A percentile compares a stretch with the other conserved stretches of the same genome.
Evolutionary conservation across 1,140 invertebrate species (phyloP).

Genomic region (Ceratitis capitata): DNA sequence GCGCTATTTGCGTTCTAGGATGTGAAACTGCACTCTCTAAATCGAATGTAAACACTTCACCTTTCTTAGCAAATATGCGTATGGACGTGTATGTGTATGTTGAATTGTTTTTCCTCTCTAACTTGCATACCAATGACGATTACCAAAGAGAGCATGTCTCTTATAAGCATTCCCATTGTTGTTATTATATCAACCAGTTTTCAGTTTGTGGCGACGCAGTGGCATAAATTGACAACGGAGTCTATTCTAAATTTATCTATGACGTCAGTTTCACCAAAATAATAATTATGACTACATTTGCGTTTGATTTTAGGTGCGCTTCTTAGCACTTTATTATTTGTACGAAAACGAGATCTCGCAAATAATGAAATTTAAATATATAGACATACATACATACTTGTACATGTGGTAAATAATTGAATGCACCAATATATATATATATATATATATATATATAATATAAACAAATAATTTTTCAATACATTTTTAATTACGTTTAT

Average conservation of each 20-base stretch:
- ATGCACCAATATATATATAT: neutral
- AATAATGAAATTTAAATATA: neutral
- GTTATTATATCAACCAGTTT: neutral
- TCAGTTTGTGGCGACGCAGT: neutral
- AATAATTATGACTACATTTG: neutral
- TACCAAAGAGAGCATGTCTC: no score
- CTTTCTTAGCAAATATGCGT: no score
- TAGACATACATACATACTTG: neutral
- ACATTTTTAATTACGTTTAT: neutral
- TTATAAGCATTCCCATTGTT: no score
- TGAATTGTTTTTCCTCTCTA: no score
- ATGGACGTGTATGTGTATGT: no score
- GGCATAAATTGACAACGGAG: neutral
- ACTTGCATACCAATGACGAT: no score
- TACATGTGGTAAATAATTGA: neutral
- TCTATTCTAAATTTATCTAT: neutral
- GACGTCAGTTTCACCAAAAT: neutral
- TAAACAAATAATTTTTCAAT: no score
- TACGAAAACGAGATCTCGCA: neutral
- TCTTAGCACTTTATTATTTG: constrained; percentile 21
- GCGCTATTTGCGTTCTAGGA: no score
- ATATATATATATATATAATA: neutral
- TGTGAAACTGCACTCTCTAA: no score
- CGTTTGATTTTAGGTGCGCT: neutral
- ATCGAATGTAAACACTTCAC: no score